These are phyloP conservation scores for Cinara cedri DNA, from an alignment of 2,888 invertebrate species.

Conservation along the genomic window DNA sequence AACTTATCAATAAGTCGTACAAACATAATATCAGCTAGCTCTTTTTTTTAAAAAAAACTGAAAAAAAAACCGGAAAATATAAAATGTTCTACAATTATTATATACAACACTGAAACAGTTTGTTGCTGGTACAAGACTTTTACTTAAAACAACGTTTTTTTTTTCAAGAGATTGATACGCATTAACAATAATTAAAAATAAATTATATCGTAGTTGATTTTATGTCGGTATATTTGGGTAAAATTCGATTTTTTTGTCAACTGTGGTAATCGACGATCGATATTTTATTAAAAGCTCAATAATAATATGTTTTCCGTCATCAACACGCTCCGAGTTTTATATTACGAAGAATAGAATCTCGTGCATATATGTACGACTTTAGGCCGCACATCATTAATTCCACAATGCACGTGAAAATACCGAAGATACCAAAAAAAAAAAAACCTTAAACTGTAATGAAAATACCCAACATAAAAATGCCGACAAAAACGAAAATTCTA, in stretches of 20 bases:
- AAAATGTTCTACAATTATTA: no score
- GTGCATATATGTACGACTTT: neutral
- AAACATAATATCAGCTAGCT: no score
- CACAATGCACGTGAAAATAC: conserved; percentile 31
- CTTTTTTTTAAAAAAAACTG: no score
- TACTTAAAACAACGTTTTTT: neutral
- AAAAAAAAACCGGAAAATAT: no score
- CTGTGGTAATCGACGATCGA: neutral
- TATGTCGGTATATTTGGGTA: no score
- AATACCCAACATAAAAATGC: no score
- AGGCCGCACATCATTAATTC: conserved; percentile 37
- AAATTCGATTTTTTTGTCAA: neutral
- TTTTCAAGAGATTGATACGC: no score
- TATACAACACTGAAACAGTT: no score
- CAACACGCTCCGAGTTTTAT: conserved; percentile 21
- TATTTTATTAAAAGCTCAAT: conserved; percentile 23
- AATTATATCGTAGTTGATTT: no score
- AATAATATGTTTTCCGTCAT: conserved; percentile 36
- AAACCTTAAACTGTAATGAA: conserved; percentile 23
- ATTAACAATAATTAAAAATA: no score
- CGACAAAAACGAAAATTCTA: conserved; percentile 24
- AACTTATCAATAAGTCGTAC: no score
- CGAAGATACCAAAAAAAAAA: conserved; percentile 37
- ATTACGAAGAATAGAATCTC: conserved; percentile 5
- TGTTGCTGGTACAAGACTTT: neutral